Percentiles rank a stretch among this genome's conserved stretches.
Conservation (phyloP, 2,797 vertebrate genomes). For the Heterohyrax brucei region DNA sequence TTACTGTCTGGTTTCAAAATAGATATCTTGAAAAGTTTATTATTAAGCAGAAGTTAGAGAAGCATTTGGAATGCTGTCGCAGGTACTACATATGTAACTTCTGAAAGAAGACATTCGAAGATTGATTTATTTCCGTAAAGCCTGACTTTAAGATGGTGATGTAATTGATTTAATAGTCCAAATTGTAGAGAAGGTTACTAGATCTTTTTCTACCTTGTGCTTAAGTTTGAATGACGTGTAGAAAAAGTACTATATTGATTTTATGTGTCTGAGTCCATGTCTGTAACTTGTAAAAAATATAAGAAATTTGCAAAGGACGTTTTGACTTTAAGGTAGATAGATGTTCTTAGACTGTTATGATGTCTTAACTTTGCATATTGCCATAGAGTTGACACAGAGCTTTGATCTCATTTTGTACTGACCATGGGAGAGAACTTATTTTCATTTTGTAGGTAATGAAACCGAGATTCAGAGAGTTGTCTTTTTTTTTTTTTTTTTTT, state of each 20-base stretch:
- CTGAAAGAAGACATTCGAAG: slow-evolving; percentile 58
- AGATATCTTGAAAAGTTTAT: slow-evolving; percentile 38
- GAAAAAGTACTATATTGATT: slow-evolving; percentile 19
- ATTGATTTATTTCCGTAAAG: slow-evolving; percentile 49
- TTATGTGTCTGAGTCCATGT: slow-evolving; percentile 50
- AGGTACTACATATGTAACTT: slow-evolving; percentile 44
- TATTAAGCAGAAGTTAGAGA: neutral
- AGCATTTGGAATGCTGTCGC: slow-evolving; percentile 33
- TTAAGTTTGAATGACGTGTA: slow-evolving; percentile 58
- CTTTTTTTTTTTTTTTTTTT: neutral
- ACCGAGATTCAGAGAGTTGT: slow-evolving; percentile 12
- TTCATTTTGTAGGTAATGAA: slow-evolving; percentile 36
- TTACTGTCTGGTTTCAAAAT: slow-evolving; percentile 60
- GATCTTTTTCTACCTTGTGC: slow-evolving; percentile 52
- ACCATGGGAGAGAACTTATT: slow-evolving; percentile 51
- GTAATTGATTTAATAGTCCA: slow-evolving; percentile 62
- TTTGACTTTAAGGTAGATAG: slow-evolving; percentile 69
- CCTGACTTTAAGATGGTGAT: slow-evolving; percentile 53
- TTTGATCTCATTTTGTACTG: slow-evolving; percentile 40
- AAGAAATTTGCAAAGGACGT: slow-evolving; percentile 63
- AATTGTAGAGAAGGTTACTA: slow-evolving; percentile 35
- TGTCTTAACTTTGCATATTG: slow-evolving; percentile 67
- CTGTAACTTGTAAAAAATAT: slow-evolving; percentile 55
- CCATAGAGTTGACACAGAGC: slow-evolving; percentile 50
- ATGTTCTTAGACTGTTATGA: neutral